These are phyloP conservation scores for Poeciliopsis retropinna DNA, from an alignment of 2,113 vertebrate genomes.

Conservation along the genomic window DNA sequence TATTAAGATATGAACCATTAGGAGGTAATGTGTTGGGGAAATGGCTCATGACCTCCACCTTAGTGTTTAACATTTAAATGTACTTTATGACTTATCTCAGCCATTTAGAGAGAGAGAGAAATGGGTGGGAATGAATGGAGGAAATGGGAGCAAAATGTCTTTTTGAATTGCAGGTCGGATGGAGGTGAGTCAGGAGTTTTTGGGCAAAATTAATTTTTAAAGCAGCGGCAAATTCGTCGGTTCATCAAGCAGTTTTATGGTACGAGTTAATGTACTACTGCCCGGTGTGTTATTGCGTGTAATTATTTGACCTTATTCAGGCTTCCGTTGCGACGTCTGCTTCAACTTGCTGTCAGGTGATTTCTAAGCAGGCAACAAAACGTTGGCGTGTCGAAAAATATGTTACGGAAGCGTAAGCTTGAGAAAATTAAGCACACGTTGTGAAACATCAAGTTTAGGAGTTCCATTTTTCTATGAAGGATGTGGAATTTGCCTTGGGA, in stretches of 20 bases:
- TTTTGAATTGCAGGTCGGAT: constrained; percentile 53
- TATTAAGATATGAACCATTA: constrained; percentile 79
- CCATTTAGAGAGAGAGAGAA: constrained; percentile 48
- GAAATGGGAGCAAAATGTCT: constrained; percentile 20
- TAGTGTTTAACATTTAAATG: constrained; percentile 78
- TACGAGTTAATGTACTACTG: not conserved
- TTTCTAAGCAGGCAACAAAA: not conserved
- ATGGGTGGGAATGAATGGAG: constrained; percentile 1
- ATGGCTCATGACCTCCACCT: constrained; percentile 76
- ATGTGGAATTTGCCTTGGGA: no score
- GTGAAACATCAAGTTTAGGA: no score
- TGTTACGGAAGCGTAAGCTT: no score
- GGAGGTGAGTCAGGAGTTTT: constrained; percentile 50
- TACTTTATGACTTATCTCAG: constrained; percentile 66
- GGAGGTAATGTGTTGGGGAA: constrained; percentile 72
- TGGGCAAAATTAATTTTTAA: constrained; percentile 49
- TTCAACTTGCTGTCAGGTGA: not conserved
- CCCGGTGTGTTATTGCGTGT: not conserved
- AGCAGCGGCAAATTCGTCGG: constrained; percentile 26
- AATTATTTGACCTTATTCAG: not conserved
- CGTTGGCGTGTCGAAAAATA: no score
- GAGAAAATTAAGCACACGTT: not conserved
- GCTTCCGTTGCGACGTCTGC: no score
- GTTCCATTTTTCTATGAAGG: no score
- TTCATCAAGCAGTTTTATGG: constrained; percentile 20